Evolutionary conservation across 1,140 invertebrate species (phyloP).

Genomic region (Paralvinella palmiformis): DNA sequence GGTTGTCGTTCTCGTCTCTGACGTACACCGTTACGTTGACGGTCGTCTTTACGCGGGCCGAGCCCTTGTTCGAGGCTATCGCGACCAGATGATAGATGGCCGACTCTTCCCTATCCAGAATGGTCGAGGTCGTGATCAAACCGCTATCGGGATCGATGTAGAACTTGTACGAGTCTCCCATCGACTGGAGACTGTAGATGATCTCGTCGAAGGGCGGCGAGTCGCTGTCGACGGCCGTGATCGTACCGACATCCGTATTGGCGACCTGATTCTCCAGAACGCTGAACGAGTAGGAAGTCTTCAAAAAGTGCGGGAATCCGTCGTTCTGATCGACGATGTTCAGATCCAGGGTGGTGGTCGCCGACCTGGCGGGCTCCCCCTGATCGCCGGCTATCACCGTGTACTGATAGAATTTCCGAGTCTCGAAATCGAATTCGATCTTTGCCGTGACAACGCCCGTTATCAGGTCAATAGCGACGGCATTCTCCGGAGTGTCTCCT

Average conservation of each 20-base stretch:
- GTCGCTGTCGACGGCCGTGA: conserved; percentile 21
- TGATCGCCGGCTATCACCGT: conserved; percentile 27
- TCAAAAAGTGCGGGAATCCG: conserved; percentile 14
- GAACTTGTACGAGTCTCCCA: conserved; percentile 6
- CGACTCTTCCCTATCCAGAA: conserved; percentile 17
- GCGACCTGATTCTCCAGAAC: conserved; percentile 18
- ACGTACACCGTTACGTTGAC: conserved; percentile 33
- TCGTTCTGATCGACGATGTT: conserved; percentile 16
- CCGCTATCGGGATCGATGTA: conserved; percentile 15
- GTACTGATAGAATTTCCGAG: conserved; percentile 21
- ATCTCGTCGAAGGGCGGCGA: conserved; percentile 9
- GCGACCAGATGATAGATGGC: conserved; percentile 11
- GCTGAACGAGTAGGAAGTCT: conserved; percentile 12
- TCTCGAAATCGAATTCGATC: conserved; percentile 27
- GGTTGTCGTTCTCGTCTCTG: conserved; percentile 44
- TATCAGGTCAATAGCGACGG: conserved; percentile 23
- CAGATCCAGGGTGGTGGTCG: conserved; percentile 21
- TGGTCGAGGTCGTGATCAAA: conserved; percentile 13
- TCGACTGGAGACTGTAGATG: conserved; percentile 6
- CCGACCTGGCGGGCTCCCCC: conserved; percentile 12
- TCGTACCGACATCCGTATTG: conserved; percentile 13
- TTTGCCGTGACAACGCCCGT: conserved; percentile 23
- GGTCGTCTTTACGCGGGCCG: neutral
- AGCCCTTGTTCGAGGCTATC: conserved; percentile 14
- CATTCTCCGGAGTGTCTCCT: conserved; percentile 25